phyloP scores from a whole-genome alignment of 2,797 vertebrate species.

The Cephalopachus bancanus region DNA sequence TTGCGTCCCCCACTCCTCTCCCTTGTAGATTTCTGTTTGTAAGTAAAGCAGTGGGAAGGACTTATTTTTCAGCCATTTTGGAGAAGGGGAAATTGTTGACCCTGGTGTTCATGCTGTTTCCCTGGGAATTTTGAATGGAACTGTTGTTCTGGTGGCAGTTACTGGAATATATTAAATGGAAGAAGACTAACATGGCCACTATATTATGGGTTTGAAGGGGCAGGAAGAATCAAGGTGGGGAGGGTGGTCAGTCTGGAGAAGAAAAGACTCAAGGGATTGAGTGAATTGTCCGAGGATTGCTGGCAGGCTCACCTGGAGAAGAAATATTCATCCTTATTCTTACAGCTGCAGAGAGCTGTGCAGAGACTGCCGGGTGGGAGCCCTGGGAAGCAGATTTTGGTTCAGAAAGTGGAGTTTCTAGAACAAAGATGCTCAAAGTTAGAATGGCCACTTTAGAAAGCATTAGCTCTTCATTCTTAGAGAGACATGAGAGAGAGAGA shows the following conservation, averaged over 20 bases:
- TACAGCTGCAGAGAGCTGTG: not conserved
- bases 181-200: not conserved
- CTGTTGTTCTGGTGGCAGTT: not conserved
- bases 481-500: not conserved
- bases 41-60: not conserved
- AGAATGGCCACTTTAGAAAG: not conserved
- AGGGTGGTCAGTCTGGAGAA: not conserved
- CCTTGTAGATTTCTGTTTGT: conserved; percentile 45
- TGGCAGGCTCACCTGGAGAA: not conserved
- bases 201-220: not conserved
- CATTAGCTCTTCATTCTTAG: not conserved
- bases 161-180: not conserved
- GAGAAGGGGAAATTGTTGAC: not conserved
- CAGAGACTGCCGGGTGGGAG: not conserved
- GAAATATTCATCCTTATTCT: not conserved
- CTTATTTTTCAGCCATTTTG: conserved; percentile 40
- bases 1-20: not conserved
- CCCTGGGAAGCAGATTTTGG: not conserved
- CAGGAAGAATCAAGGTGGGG: not conserved
- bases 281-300: not conserved
- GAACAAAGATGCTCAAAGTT: not conserved
- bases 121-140: not conserved
- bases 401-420: conserved; percentile 31
- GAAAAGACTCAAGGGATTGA: not conserved
- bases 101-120: not conserved